Conservation (phyloP, 2,113 vertebrate genomes). For the Nasalis larvatus region DNA sequence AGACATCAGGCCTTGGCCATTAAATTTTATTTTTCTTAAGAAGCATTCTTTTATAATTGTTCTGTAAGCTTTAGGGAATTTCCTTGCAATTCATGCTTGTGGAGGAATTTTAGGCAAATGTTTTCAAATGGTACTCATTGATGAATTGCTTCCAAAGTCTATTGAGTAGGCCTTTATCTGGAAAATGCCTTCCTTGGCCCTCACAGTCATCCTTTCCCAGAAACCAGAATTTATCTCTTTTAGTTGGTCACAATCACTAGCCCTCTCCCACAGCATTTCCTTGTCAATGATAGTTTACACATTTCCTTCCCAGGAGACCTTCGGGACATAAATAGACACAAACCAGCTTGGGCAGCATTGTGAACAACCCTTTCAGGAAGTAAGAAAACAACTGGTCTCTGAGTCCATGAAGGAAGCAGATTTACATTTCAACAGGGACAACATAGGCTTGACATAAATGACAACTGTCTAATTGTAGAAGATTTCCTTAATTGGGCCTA, state of each 20-base stretch:
- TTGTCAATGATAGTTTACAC: neutral
- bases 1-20: neutral
- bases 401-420: neutral
- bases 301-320: neutral
- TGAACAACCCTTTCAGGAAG: neutral
- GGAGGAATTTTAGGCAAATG: neutral
- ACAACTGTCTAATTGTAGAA: conserved; percentile 27
- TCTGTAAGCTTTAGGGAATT: neutral
- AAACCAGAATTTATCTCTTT: neutral
- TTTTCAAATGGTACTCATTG: neutral
- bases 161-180: neutral
- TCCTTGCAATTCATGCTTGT: neutral
- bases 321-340: neutral
- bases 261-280: neutral
- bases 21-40: neutral
- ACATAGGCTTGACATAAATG: conserved; percentile 20
- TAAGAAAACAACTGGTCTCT: conserved; percentile 44
- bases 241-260: neutral
- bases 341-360: neutral
- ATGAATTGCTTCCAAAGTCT: neutral
- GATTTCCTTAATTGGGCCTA: conserved; percentile 35
- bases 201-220: neutral
- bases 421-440: conserved; percentile 21
- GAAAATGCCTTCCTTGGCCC: neutral
- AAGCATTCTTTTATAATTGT: neutral